Percentiles rank a stretch among this genome's conserved stretches.
These are phyloP conservation scores for Dysidea cf. avara DNA, from an alignment of 37 sponge, comb jelly and placozoan genomes.

Conservation along the genomic window DNA sequence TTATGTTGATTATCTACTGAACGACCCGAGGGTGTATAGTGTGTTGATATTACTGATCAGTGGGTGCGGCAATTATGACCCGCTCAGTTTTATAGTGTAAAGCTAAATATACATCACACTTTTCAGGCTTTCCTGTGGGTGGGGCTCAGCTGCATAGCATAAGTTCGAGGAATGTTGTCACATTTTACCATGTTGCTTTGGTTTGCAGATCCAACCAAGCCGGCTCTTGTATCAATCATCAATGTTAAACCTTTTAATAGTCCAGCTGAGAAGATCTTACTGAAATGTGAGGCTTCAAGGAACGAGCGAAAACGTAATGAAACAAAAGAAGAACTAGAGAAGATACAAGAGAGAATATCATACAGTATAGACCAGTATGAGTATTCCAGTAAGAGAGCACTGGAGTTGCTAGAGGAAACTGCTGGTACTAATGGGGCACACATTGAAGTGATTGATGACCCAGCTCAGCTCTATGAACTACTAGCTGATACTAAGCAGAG, in stretches of 20 bases:
- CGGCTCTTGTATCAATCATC: background rate
- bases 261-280: constrained; percentile 29
- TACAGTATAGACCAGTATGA: constrained; percentile 38
- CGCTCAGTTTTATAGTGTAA: too few relatives aligned
- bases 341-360: constrained; percentile 50
- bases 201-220: too few relatives aligned
- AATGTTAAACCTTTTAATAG: background rate
- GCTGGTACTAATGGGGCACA: constrained; percentile 1
- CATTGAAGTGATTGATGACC: constrained; percentile 39
- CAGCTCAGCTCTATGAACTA: constrained; percentile 44
- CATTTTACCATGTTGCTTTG: too few relatives aligned
- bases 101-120: too few relatives aligned
- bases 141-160: too few relatives aligned
- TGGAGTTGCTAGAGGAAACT: background rate
- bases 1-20: too few relatives aligned
- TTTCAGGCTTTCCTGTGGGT: too few relatives aligned
- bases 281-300: constrained; percentile 27
- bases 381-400: background rate
- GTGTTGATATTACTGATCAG: too few relatives aligned
- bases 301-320: constrained; percentile 41
- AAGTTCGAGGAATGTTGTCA: too few relatives aligned
- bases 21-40: too few relatives aligned
- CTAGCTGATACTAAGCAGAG: constrained; percentile 27
- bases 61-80: too few relatives aligned
- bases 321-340: constrained; percentile 16